Base-by-base conservation (phyloP, 2,113 vertebrate genomes). In the cat (Felis catus) region DNA sequence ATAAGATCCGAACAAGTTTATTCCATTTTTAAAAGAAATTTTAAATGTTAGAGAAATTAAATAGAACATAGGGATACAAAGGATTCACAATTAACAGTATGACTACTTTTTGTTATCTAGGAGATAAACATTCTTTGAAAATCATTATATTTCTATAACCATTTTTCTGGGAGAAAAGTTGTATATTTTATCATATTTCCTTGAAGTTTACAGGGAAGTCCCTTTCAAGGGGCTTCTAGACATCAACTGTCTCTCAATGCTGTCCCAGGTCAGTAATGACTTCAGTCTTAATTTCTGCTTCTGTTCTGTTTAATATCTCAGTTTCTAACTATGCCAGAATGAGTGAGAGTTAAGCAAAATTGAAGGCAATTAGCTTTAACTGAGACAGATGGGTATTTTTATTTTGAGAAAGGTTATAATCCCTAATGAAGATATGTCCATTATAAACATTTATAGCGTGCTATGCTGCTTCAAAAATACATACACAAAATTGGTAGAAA, bases 81-180 rank as follows among this genome's bases (percentile, higher is more conserved):
- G 12, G 12, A 90, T 33, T 94, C 36, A 73, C 7, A 9, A 45
- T 55, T 39, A 74, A 65, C 3, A 48, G 7, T 45, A 68, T 86
- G 15, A 36, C 10, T 33, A 15, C 13, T 61, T 70, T 84, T 82
- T 58, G 4, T 86, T 94, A 68, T 36, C 9, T 89, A 39, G 90
- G 27, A 85, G 15, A 63, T 87, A 71, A 91, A 71, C 27, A 31
- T 78, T 94, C 3, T 53, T 86, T 94, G 21, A 1, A 86, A 92
- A 89, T 94, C 71, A 83, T 41, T 92, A 13, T 41, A 79, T 94
- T 94, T 88, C n/a, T 63, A 12, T 27, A 95, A 65, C 8, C 31
- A 81, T 82, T 84, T 85, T 65, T 36, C 29, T 48, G 70, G n/a
- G 11, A 89, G 11, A 61, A 91, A 82, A 79, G 55, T 36, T 66